A percentile compares a stretch with the other conserved stretches of the same genome.
phyloP scores from a whole-genome alignment of 2,797 vertebrate species.

The Myripristis jacobus region DNA sequence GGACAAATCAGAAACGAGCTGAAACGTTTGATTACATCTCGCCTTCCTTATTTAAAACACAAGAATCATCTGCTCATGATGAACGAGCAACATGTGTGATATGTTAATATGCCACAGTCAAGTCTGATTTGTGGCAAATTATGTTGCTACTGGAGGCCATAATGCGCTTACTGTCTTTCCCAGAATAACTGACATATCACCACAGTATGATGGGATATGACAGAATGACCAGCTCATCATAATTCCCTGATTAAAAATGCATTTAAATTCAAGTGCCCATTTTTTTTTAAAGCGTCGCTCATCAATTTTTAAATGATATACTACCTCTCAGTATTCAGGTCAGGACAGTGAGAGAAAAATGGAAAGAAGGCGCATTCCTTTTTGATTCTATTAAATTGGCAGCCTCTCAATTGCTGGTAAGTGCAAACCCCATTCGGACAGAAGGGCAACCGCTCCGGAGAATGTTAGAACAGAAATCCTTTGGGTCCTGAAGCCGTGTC shows the following conservation, averaged over 20 bases:
- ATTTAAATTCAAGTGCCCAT: conserved; percentile 60
- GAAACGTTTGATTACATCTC: conserved; percentile 16
- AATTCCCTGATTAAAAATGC: conserved; percentile 29
- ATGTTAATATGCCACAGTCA: neutral
- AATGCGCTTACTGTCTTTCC: neutral
- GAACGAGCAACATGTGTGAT: conserved; percentile 14
- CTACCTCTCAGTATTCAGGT: conserved; percentile 60
- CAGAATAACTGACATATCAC: conserved; percentile 11
- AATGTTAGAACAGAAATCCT: conserved; percentile 41
- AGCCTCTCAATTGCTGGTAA: conserved; percentile 60
- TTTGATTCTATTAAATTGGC: conserved; percentile 57
- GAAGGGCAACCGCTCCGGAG: conserved; percentile 41
- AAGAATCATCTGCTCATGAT: conserved; percentile 4
- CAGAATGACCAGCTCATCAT: conserved; percentile 50
- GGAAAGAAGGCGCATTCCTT: conserved; percentile 52
- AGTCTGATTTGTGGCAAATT: neutral
- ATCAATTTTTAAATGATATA: conserved; percentile 65
- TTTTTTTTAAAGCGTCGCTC: conserved; percentile 60
- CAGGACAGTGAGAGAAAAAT: conserved; percentile 49
- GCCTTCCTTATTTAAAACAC: conserved; percentile 30
- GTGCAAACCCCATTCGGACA: conserved; percentile 54
- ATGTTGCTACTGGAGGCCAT: no score
- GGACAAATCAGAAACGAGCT: neutral
- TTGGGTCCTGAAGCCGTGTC: neutral
- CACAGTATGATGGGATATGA: conserved; percentile 15